These are phyloP conservation scores for Helicoverpa armigera DNA, from an alignment of 1,140 invertebrate genomes.

Conservation along the genomic window DNA sequence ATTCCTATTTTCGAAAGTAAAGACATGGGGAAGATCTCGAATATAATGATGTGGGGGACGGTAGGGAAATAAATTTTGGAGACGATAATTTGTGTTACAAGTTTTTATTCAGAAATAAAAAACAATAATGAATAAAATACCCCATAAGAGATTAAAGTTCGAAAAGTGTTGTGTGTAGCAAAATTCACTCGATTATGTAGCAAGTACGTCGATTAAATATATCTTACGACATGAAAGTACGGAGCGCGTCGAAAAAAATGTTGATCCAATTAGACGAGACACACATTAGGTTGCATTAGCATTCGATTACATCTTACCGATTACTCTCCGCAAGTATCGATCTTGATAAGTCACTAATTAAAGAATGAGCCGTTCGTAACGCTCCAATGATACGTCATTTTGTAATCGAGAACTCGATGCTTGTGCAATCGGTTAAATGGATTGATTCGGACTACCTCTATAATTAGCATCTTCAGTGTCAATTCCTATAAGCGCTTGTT, in stretches of 20 bases:
- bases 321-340: conserved; percentile 67
- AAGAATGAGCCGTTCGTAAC: conserved; percentile 71
- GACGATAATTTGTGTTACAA: neutral
- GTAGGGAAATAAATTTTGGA: conserved; percentile 37
- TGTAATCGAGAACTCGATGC: conserved; percentile 61
- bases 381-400: conserved; percentile 60
- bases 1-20: conserved; percentile 61
- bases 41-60: conserved; percentile 41
- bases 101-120: neutral
- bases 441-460: conserved; percentile 69
- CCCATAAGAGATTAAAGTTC: no score
- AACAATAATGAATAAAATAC: no score
- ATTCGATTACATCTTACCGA: conserved; percentile 67
- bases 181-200: neutral
- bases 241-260: conserved; percentile 1
- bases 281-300: conserved; percentile 64
- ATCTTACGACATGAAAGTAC: conserved; percentile 2
- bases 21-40: conserved; percentile 50
- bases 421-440: conserved; percentile 70
- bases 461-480: conserved; percentile 65
- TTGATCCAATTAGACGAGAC: conserved; percentile 56
- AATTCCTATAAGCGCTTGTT: conserved; percentile 55
- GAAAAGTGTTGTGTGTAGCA: no score
- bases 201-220: neutral
- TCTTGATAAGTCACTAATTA: conserved; percentile 78